These are phyloP conservation scores for Rhizomys pruinosus DNA, from an alignment of 2,113 vertebrate species.

Conservation along the genomic window DNA sequence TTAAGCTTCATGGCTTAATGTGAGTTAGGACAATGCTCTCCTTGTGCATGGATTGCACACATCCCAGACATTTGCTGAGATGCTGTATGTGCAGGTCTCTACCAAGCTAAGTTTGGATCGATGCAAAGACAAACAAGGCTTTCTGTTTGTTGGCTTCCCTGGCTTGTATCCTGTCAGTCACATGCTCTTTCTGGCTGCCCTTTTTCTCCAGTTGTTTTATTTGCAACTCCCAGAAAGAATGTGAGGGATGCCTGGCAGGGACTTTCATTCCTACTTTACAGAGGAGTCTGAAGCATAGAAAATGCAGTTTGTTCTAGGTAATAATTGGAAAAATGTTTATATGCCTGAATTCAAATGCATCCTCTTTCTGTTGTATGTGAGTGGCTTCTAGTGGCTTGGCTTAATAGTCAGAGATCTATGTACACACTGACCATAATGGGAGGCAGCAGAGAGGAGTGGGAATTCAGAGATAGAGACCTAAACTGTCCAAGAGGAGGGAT, in stretches of 20 bases:
- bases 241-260: neutral
- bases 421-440: neutral
- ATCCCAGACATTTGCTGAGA: neutral
- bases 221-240: constrained; percentile 1
- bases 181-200: neutral
- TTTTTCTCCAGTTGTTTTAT: constrained; percentile 1
- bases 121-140: neutral
- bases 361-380: neutral
- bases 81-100: neutral
- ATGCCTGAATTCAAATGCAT: neutral
- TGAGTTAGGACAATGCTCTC: neutral
- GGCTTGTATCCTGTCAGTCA: no score
- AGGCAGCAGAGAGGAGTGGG: neutral
- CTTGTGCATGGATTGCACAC: neutral
- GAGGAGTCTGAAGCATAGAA: constrained; percentile 3
- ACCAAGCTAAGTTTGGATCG: neutral
- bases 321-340: neutral
- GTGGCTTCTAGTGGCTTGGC: neutral
- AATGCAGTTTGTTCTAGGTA: neutral
- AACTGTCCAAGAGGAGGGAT: neutral
- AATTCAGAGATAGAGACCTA: neutral
- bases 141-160: neutral
- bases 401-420: neutral
- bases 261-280: constrained; percentile 18
- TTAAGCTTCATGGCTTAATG: neutral